phyloP scores from a whole-genome alignment of 2,113 vertebrate genomes.

The Gymnorhina tibicen region DNA sequence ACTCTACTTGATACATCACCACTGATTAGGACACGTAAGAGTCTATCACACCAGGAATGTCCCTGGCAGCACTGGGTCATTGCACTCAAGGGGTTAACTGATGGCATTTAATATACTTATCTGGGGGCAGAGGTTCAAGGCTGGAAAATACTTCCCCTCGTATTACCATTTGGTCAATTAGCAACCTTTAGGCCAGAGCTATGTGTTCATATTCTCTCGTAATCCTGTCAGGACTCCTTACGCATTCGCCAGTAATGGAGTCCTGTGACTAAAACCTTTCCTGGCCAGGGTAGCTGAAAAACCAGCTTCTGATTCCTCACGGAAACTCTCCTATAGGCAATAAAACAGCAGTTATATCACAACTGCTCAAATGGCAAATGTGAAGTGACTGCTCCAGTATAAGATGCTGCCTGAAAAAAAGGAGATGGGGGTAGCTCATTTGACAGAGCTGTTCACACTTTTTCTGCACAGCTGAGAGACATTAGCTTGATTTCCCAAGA shows the following conservation, averaged over 20 bases:
- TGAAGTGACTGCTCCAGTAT: slow-evolving; percentile 72
- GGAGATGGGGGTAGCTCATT: slow-evolving; percentile 65
- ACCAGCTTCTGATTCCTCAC: slow-evolving; percentile 52
- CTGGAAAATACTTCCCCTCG: slow-evolving; percentile 54
- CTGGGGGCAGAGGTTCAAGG: slow-evolving; percentile 40
- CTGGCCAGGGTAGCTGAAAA: slow-evolving; percentile 48
- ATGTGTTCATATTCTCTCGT: slow-evolving; percentile 45
- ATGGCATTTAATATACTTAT: slow-evolving; percentile 67
- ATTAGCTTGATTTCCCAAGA: slow-evolving; percentile 72
- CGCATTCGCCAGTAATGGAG: slow-evolving; percentile 41
- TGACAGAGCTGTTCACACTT: slow-evolving; percentile 82
- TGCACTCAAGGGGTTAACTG: slow-evolving; percentile 62
- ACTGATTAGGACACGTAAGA: neutral
- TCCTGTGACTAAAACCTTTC: slow-evolving; percentile 57
- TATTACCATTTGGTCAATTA: slow-evolving; percentile 64
- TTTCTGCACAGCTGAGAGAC: slow-evolving; percentile 73
- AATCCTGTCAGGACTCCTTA: slow-evolving; percentile 73
- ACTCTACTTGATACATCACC: neutral
- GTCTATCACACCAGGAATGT: neutral
- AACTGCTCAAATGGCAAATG: slow-evolving; percentile 69
- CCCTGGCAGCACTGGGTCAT: slow-evolving; percentile 43
- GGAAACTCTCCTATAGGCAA: slow-evolving; percentile 69
- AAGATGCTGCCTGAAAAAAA: slow-evolving; percentile 60
- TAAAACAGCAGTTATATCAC: slow-evolving; percentile 66
- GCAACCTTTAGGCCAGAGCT: slow-evolving; percentile 69